A percentile compares a stretch with the other conserved stretches of the same genome.
Conservation (phyloP, 2,797 vertebrate genomes). For the Fistularia commersonii region DNA sequence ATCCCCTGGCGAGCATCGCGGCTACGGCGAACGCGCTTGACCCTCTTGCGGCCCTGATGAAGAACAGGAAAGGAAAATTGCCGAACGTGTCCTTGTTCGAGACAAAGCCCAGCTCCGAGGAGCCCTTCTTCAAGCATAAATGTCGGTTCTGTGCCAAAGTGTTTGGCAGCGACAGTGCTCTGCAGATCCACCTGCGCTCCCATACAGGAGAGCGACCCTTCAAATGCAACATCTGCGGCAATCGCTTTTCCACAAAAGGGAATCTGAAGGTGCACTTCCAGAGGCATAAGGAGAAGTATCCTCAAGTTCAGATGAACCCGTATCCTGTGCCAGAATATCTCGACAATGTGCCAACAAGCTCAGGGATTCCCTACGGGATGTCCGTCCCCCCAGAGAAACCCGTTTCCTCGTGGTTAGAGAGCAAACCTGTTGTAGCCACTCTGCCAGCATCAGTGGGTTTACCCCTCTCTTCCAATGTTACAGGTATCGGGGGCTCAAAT, state of each 20-base stretch:
- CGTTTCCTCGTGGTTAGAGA: conserved; percentile 91
- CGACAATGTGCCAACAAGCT: conserved; percentile 94
- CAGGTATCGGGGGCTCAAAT: conserved; percentile 72
- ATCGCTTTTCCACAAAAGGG: conserved; percentile 98
- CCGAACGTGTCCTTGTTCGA: conserved; percentile 89
- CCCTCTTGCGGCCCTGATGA: conserved; percentile 90
- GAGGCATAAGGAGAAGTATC: conserved; percentile 97
- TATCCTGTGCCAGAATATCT: conserved; percentile 98
- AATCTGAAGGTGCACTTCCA: conserved; percentile 99
- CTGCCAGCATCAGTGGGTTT: conserved; percentile 81
- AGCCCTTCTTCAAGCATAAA: conserved; percentile 98
- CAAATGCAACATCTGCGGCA: conserved; percentile 98
- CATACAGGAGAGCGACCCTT: conserved; percentile 98
- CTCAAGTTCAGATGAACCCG: conserved; percentile 98
- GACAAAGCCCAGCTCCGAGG: conserved; percentile 87
- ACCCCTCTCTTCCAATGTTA: conserved; percentile 84
- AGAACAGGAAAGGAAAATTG: conserved; percentile 90
- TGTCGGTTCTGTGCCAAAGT: conserved; percentile 99
- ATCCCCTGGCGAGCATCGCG: conserved; percentile 92
- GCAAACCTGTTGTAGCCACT: conserved; percentile 84
- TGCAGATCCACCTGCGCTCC: conserved; percentile 98
- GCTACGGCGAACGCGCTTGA: conserved; percentile 93
- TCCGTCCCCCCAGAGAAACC: conserved; percentile 91
- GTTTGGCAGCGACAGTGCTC: conserved; percentile 96
- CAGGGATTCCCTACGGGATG: conserved; percentile 96